Evolutionary conservation across 2,113 vertebrate species (phyloP).

Genomic region (Cinclus cinclus): DNA sequence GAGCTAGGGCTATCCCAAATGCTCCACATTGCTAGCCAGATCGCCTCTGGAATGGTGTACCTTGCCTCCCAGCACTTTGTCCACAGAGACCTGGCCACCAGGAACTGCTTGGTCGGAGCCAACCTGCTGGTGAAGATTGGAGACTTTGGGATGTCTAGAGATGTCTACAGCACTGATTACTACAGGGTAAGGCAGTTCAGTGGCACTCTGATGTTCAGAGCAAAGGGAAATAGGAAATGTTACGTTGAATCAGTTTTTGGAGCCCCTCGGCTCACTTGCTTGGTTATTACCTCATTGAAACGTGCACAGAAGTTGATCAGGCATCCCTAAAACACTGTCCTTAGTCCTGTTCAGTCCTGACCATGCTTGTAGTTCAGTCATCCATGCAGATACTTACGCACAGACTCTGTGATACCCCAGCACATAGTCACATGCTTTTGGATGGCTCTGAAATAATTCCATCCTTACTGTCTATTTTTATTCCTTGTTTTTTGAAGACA

Average conservation of each 20-base stretch:
- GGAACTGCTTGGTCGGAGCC: slow-evolving; percentile 96
- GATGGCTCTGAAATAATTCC: background rate
- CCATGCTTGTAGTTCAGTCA: background rate
- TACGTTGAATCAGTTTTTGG: background rate
- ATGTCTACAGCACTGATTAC: slow-evolving; percentile 99
- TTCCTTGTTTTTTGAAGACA: slow-evolving; percentile 11
- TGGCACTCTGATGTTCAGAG: background rate
- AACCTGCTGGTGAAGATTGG: slow-evolving; percentile 97
- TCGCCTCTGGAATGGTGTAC: slow-evolving; percentile 96
- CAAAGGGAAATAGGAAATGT: slow-evolving; percentile 9
- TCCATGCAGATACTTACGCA: background rate
- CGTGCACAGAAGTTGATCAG: background rate
- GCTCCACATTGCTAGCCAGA: slow-evolving; percentile 95
- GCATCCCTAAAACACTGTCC: background rate
- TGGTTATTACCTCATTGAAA: slow-evolving; percentile 11
- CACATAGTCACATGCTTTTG: background rate
- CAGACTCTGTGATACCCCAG: background rate
- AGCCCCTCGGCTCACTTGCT: background rate
- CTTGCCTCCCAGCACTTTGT: slow-evolving; percentile 97
- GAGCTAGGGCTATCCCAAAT: slow-evolving; percentile 97
- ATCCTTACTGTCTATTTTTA: background rate
- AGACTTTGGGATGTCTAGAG: slow-evolving; percentile 98
- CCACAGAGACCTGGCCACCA: slow-evolving; percentile 96
- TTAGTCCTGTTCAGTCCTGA: background rate
- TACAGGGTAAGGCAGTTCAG: slow-evolving; percentile 88